Evolutionary conservation across 2,888 invertebrate species (phyloP).

Genomic region (Eupithecia inturbata): DNA sequence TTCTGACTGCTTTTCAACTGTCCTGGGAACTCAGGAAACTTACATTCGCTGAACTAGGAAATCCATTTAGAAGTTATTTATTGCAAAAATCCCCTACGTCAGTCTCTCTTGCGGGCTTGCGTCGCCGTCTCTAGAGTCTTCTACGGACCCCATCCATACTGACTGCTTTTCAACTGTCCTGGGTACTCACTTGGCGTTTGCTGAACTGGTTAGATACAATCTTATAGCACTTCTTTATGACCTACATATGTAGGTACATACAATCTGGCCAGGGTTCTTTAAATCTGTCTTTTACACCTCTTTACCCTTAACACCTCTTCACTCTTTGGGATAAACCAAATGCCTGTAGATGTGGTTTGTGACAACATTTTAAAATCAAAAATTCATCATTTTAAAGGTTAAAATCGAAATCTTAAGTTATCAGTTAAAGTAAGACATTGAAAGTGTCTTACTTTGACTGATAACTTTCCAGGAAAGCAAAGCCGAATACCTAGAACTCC

Average conservation of each 20-base stretch:
- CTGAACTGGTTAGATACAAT: not conserved
- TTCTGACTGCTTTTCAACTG: slow-evolving; percentile 96
- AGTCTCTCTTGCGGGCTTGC: slow-evolving; percentile 90
- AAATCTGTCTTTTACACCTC: no score
- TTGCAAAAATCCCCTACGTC: slow-evolving; percentile 47
- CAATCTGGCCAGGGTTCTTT: no score
- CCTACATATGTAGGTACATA: no score
- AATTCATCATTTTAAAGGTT: no score
- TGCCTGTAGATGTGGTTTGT: no score
- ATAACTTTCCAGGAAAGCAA: slow-evolving; percentile 89
- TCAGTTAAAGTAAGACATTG: no score
- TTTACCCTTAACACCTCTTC: no score
- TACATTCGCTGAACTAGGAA: not conserved
- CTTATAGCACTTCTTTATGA: no score
- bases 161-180: slow-evolving; percentile 97
- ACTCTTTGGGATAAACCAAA: slow-evolving; percentile 79
- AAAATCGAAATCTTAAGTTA: no score
- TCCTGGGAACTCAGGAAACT: slow-evolving; percentile 91
- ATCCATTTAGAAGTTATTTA: not conserved
- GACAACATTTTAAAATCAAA: no score
- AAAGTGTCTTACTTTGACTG: slow-evolving; percentile 4
- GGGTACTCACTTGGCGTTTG: slow-evolving; percentile 87
- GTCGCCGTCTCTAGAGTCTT: slow-evolving; percentile 96
- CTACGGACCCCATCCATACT: slow-evolving; percentile 92
- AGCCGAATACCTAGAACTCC: slow-evolving; percentile 93